Percentiles rank a stretch among this genome's conserved stretches.
Conservation (phyloP, 1,140 invertebrate species). For the Bombus difficillimus region DNA sequence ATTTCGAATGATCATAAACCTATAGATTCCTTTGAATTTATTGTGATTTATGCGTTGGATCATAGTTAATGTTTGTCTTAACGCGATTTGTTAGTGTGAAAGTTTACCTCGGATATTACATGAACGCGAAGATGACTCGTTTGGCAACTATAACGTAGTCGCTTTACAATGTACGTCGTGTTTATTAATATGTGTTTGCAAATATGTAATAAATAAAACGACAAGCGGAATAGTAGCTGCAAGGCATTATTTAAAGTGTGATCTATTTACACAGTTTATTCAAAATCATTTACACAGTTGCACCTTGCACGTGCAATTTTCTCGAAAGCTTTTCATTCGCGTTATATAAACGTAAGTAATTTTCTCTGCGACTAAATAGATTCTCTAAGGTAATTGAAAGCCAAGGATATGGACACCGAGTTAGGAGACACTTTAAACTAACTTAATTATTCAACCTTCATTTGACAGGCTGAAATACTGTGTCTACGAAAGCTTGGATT, state of each 20-base stretch:
- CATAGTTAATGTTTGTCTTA: background rate
- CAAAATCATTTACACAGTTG: background rate
- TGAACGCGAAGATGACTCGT: background rate
- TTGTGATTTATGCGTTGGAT: no score
- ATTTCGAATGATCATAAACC: background rate
- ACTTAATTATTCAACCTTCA: conserved; percentile 14
- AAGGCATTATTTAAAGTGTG: background rate
- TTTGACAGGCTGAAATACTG: background rate
- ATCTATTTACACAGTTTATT: background rate
- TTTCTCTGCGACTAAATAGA: background rate
- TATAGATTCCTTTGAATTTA: background rate
- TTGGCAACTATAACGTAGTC: background rate
- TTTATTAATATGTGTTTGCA: background rate
- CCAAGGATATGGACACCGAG: background rate
- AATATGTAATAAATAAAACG: background rate
- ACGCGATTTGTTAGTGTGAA: background rate
- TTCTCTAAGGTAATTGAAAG: conserved; percentile 17
- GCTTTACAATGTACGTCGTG: background rate
- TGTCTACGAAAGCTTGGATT: background rate
- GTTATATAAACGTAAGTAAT: no score
- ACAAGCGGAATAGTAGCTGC: no score
- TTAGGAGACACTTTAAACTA: conserved; percentile 11
- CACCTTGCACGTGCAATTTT: background rate
- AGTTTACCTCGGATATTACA: background rate
- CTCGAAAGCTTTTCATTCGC: background rate